Evolutionary conservation across 2,888 invertebrate species (phyloP), one percentile per base, ranked within the genome.

Genomic region (Hecatera dysodea): DNA sequence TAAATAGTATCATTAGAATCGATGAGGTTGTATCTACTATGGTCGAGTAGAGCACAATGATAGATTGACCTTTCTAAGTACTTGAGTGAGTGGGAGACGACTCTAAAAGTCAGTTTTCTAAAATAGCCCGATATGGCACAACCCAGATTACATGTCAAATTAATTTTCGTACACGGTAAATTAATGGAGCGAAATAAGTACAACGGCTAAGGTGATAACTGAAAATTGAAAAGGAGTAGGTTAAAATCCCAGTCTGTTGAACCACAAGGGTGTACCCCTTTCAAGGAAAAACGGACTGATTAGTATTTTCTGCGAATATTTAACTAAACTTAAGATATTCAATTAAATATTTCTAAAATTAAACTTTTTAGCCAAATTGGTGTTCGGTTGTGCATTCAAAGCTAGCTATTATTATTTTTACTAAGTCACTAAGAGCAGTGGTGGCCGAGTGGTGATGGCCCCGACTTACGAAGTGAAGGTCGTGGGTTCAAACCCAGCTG

Each of bases 151-250:
- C 29, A 24, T 11, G 15, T 1, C 24, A 17, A 36, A 61, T 53
- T 52, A 44, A 52, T 52, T 36, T 52, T 46, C 15, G 27, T 62
- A 53, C 22, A 33, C 5, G n/a, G 24, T 27, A 27, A 61, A 52
- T 1, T 42, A 52, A 52, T 52, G 8, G 36, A 44, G 17, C 3
- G 22, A 39, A 36, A 62, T 55, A 55, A 42, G 12, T 55, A 63
- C 29, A 55, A 55, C n/a, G 17, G 46, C 15, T 48, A 27, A 33
- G 27, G 29, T 64, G 17, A 65, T 56, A 42, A 22, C 24, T 27
- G 44, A 33, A 65, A 65, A 72, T 73, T 65, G 33, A 65, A 72
- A 72, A 65, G 39, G 55, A 29, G 19, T 42, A 19, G 56, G 15
- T 33, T 65, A 11, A 48, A 73, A 65, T 64, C 65, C 39, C 46